These are phyloP conservation scores for Corythoichthys haematopterus DNA, from an alignment of 2,113 vertebrate genomes.

Conservation along the genomic window DNA sequence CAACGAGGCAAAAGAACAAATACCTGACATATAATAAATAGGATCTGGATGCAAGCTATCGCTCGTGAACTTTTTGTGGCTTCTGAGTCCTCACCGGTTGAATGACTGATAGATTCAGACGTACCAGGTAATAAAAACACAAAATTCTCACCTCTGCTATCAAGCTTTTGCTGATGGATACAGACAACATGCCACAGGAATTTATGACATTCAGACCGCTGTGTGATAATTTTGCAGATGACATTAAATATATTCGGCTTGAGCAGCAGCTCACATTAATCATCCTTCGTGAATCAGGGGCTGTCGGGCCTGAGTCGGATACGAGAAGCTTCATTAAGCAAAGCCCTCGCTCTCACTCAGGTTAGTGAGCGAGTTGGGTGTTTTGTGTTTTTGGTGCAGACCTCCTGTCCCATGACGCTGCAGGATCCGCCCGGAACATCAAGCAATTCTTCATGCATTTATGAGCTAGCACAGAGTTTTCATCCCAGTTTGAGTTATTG, in stretches of 20 bases:
- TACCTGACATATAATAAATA: conserved; percentile 38
- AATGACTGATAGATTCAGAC: conserved; percentile 41
- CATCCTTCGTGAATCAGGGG: conserved; percentile 51
- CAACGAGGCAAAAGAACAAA: conserved; percentile 42
- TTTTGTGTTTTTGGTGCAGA: conserved; percentile 10
- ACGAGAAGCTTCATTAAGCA: conserved; percentile 47
- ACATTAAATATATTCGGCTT: conserved; percentile 58
- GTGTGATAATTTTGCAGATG: conserved; percentile 56
- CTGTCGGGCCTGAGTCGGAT: conserved; percentile 53
- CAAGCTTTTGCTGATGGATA: conserved; percentile 67
- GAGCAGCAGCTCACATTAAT: conserved; percentile 58
- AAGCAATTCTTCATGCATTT: not conserved
- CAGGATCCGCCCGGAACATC: not conserved
- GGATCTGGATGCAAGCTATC: conserved; percentile 25
- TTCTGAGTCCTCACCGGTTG: conserved; percentile 16
- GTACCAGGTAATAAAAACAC: conserved; percentile 36
- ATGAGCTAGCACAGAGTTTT: conserved; percentile 7
- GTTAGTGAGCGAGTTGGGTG: conserved; percentile 6
- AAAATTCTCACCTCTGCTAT: conserved; percentile 52
- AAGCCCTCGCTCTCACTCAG: conserved; percentile 13
- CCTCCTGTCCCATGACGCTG: conserved; percentile 9
- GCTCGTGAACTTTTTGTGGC: conserved; percentile 35
- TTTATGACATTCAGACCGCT: conserved; percentile 52
- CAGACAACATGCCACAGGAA: conserved; percentile 54
- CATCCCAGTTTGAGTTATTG: conserved; percentile 15